Evolutionary conservation across 2,888 invertebrate genomes (phyloP).

Genomic region (Oxyscelio sp.): DNA sequence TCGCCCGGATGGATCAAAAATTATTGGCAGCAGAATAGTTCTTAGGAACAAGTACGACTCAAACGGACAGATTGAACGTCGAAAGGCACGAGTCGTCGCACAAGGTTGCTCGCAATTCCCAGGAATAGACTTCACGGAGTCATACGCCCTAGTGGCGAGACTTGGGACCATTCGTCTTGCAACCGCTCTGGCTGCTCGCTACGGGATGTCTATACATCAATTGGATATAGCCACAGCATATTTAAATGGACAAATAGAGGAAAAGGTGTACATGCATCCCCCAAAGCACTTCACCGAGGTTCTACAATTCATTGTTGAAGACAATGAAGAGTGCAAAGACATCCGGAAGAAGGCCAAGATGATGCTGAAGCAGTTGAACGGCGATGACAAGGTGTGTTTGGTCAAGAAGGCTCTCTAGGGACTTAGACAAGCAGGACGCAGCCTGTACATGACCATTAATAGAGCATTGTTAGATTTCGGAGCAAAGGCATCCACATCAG

Average conservation of each 20-base stretch:
- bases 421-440: slow-evolving; percentile 62
- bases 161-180: slow-evolving; percentile 8
- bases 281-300: not conserved
- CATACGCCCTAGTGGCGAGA: slow-evolving; percentile 33
- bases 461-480: not conserved
- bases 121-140: slow-evolving; percentile 30
- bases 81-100: slow-evolving; percentile 43
- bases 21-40: slow-evolving; percentile 38
- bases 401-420: slow-evolving; percentile 71
- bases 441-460: slow-evolving; percentile 60
- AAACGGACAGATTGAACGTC: slow-evolving; percentile 18
- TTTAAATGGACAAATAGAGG: slow-evolving; percentile 43
- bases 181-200: slow-evolving; percentile 7
- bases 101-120: slow-evolving; percentile 35
- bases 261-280: not conserved
- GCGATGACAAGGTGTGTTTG: slow-evolving; percentile 68
- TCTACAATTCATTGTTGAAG: not conserved
- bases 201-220: slow-evolving; percentile 8
- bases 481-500: not conserved
- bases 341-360: not conserved
- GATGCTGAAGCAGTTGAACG: slow-evolving; percentile 39
- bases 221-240: slow-evolving; percentile 36
- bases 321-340: no score
- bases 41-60: slow-evolving; percentile 16
- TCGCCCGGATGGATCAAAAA: slow-evolving; percentile 39